These are phyloP conservation scores for Sylvietta virens DNA, from an alignment of 2,113 vertebrate species.

Conservation along the genomic window DNA sequence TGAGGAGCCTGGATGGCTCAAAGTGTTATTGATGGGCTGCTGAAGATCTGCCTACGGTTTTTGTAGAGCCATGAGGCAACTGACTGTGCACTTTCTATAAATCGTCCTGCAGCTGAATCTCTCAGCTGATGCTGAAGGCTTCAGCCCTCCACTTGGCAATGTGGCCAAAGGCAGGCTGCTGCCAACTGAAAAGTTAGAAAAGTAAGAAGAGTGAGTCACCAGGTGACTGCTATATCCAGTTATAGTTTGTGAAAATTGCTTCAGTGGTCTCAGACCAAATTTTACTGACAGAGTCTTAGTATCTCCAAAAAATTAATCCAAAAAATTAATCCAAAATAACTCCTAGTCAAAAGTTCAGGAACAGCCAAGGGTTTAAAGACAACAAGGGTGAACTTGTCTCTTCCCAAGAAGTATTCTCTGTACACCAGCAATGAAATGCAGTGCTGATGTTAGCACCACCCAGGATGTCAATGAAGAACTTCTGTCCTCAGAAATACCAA, in stretches of 20 bases:
- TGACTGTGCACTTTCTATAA: not conserved
- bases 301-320: not conserved
- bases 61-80: not conserved
- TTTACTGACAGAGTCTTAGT: not conserved
- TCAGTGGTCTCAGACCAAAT: not conserved
- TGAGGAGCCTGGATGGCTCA: not conserved
- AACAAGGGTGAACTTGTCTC: not conserved
- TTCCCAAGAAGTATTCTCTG: not conserved
- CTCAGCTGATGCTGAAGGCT: not conserved
- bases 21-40: not conserved
- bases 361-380: not conserved
- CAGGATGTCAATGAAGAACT: not conserved
- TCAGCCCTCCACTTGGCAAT: not conserved
- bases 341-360: not conserved
- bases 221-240: not conserved
- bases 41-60: not conserved
- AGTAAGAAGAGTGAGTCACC: too few relatives aligned
- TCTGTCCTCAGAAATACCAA: not conserved
- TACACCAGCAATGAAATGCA: not conserved
- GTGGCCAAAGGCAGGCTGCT: not conserved
- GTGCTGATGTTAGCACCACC: not conserved
- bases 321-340: not conserved
- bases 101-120: not conserved
- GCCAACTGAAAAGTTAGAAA: not conserved
- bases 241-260: not conserved